Base-by-base conservation (phyloP, 2,888 invertebrate genomes). In the Nematopogon swammerdamellus region DNA sequence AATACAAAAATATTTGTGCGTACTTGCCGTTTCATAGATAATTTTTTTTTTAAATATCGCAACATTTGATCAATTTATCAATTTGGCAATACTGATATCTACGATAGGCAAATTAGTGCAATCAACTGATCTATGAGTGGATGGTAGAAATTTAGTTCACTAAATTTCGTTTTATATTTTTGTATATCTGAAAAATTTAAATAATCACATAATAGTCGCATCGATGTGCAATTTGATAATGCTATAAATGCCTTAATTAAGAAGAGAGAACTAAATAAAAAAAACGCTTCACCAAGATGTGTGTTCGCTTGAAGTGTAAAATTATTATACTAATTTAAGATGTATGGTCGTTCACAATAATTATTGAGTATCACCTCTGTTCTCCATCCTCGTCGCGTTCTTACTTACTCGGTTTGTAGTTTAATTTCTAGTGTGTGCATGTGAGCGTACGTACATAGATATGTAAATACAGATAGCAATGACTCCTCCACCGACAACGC, bases 161-260 rank as follows among this genome's bases (percentile, higher is more conserved):
- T n/a, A n/a, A n/a, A n/a, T n/a, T 25, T 25, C 8, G 8, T 79
- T 79, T 77, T 77, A 75, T 77, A 77, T 79, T 77, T 79, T 79
- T 79, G 77, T 79, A 79, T 77, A 79, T 74, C 75, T 75, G 75
- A 72, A 74, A 70, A 71, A 68, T 68, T 76, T 19, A 20, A n/a
- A 48, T 30, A 44, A 76, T 75, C 73, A 76, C 76, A 72, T 77
- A 74, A 75, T 73, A 72, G 76, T 72, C 76, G 75, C 70, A 70
- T 76, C 73, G 70, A 72, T 72, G 76, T 75, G 77, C 75, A 75
- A 72, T 71, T 74, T 53, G 70, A 14, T 36, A 36, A 14, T 8
- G 36, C 14, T 36, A 36, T 14, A 36, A 4, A 14, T 14, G 36
- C 36, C 36, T 36, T 36, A 36, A 36, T 36, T 36, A 36, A 36